Evolutionary conservation across 2,797 vertebrate genomes (phyloP).

Genomic region (Microctenopoma steveboyesi): DNA sequence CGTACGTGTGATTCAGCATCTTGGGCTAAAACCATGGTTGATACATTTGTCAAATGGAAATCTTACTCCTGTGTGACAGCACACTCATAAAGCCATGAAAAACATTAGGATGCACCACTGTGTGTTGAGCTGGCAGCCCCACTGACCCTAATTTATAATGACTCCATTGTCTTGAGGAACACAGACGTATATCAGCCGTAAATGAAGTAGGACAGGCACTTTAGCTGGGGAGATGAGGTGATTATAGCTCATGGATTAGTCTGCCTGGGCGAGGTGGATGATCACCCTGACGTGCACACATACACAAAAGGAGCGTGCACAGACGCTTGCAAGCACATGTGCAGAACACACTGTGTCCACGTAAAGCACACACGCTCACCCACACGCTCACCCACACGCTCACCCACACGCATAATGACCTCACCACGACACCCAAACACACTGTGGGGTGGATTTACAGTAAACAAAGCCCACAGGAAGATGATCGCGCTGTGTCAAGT

Average conservation of each 20-base stretch:
- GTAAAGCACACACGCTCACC: constrained; percentile 5
- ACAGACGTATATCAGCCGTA: constrained; percentile 68
- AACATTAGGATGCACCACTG: constrained; percentile 60
- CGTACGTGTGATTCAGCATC: not conserved
- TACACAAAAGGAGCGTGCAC: constrained; percentile 1
- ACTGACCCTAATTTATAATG: constrained; percentile 78
- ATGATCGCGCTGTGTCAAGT: not conserved
- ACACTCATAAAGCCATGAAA: constrained; percentile 55
- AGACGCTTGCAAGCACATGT: not conserved
- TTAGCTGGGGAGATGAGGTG: constrained; percentile 73
- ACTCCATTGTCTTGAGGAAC: constrained; percentile 74
- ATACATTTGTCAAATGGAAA: constrained; percentile 13
- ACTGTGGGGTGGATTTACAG: constrained; percentile 44
- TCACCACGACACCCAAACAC: constrained; percentile 34
- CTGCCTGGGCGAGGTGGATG: constrained; percentile 62
- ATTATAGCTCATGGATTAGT: constrained; percentile 77
- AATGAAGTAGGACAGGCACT: constrained; percentile 78
- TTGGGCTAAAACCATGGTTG: constrained; percentile 2
- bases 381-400: not conserved
- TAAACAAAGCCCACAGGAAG: constrained; percentile 37
- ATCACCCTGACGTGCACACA: constrained; percentile 29
- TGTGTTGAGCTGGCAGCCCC: constrained; percentile 51
- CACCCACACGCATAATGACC: constrained; percentile 6
- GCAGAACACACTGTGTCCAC: constrained; percentile 3
- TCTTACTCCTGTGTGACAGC: constrained; percentile 28